Evolutionary conservation across 2,888 invertebrate genomes (phyloP).

Genomic region (Teleiodes luculella): DNA sequence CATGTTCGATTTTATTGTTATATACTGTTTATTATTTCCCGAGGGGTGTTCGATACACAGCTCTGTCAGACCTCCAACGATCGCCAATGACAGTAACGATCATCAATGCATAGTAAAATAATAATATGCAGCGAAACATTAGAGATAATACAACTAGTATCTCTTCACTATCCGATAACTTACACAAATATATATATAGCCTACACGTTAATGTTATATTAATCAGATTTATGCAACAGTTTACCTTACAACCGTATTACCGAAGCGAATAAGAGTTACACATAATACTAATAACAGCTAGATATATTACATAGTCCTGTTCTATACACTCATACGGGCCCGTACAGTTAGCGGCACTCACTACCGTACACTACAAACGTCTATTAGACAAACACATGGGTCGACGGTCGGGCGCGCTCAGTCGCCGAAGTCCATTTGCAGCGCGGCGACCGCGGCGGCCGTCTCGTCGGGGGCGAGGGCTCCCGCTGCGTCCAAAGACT

Average conservation of each 20-base stretch:
- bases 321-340: conserved; percentile 16
- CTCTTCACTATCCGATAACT: conserved; percentile 61
- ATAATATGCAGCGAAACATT: conserved; percentile 41
- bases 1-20: conserved; percentile 39
- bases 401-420: conserved; percentile 17
- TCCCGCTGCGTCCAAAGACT: conserved; percentile 23
- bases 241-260: conserved; percentile 67
- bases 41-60: conserved; percentile 24
- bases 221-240: conserved; percentile 75
- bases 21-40: conserved; percentile 32
- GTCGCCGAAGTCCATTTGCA: conserved; percentile 23
- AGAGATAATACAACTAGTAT: conserved; percentile 47
- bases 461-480: conserved; percentile 25
- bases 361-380: background rate
- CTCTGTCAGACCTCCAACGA: background rate
- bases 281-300: conserved; percentile 53
- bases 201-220: conserved; percentile 67
- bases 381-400: conserved; percentile 16
- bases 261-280: conserved; percentile 66
- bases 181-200: conserved; percentile 46
- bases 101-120: conserved; percentile 40
- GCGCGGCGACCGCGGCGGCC: conserved; percentile 20
- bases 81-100: conserved; percentile 16
- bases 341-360: conserved; percentile 2
- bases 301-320: conserved; percentile 46